These are phyloP conservation scores for Dryococelus australis DNA, from an alignment of 2,888 invertebrate genomes.

Conservation along the genomic window DNA sequence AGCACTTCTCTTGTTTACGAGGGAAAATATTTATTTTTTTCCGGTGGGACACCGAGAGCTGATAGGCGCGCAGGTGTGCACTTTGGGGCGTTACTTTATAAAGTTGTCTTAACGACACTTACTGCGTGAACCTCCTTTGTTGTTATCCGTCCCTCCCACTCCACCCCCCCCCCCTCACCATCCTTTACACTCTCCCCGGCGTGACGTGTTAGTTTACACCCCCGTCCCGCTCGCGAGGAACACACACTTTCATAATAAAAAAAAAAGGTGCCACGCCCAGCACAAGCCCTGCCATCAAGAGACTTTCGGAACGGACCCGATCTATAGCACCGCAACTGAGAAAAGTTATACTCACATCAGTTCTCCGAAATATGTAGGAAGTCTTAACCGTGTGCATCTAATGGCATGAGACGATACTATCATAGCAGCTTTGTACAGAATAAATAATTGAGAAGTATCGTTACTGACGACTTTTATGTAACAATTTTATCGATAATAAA, in stretches of 20 bases:
- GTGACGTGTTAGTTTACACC: background rate
- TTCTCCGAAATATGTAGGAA: too few relatives aligned
- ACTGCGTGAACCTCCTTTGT: background rate
- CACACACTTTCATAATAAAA: background rate
- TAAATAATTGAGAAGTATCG: too few relatives aligned
- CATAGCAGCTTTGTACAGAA: too few relatives aligned
- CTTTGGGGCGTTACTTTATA: background rate
- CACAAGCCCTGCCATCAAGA: background rate
- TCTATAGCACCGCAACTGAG: background rate
- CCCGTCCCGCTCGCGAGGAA: background rate
- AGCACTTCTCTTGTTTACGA: too few relatives aligned
- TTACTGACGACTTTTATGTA: too few relatives aligned
- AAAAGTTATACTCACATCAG: background rate
- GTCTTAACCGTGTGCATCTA: too few relatives aligned
- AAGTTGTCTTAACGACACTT: slow-evolving; percentile 1
- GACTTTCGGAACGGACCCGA: background rate
- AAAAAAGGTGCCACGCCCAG: background rate
- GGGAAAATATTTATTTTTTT: background rate
- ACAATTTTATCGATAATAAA: too few relatives aligned
- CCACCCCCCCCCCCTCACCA: background rate
- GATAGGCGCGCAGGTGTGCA: background rate
- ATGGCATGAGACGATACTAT: too few relatives aligned
- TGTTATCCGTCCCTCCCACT: background rate
- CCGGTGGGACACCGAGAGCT: background rate
- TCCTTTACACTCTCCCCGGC: background rate